Evolutionary conservation across 2,113 vertebrate species (phyloP), one percentile per base, ranked within the genome.

Genomic region (Rhinoderma darwinii): DNA sequence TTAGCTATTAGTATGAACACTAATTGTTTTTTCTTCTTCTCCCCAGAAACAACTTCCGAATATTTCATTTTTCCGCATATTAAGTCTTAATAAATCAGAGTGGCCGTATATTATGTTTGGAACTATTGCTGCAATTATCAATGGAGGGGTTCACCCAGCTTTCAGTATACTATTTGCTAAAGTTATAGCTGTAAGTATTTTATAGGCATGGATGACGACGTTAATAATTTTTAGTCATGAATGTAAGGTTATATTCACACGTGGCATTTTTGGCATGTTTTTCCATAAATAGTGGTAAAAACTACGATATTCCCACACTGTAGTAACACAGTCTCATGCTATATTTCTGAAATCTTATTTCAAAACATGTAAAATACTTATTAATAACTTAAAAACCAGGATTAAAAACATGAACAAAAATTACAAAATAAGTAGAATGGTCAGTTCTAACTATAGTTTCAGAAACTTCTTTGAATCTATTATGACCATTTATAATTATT

Each of bases 91-190:
- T 75, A 91, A 91, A n/a, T 74, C 91, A 27, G 92, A 93, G 86
- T 93, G 92, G 91, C 89, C 82, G 47, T 91, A 80, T 86, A 84
- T 93, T 59, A 59, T 88, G 79, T 15, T 92, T 78, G 91, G 90
- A 47, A 90, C 88, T 37, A 10, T 93, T 66, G 89, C 89, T 87
- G 90, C 92, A 76, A 17, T 82, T 25, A 56, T 92, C 27, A 93
- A 90, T 88, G 92, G 91, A 84, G 84, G 43, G 47, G 79, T 88
- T 78, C 90, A 93, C 63, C 90, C 92, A 44, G 2, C 85, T 37
- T 93, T 93, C 89, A 87, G 89, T 14, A 74, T 92, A 88, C 83
- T 93, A 77, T 92, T 92, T 89, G 88, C 90, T 82, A 92, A 91
- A 89, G 88, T 90, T 41, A 66, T 92, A 86, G 88, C 90, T 37